Evolutionary conservation across 2,113 vertebrate genomes (phyloP).

Genomic region (Platichthys flesus): DNA sequence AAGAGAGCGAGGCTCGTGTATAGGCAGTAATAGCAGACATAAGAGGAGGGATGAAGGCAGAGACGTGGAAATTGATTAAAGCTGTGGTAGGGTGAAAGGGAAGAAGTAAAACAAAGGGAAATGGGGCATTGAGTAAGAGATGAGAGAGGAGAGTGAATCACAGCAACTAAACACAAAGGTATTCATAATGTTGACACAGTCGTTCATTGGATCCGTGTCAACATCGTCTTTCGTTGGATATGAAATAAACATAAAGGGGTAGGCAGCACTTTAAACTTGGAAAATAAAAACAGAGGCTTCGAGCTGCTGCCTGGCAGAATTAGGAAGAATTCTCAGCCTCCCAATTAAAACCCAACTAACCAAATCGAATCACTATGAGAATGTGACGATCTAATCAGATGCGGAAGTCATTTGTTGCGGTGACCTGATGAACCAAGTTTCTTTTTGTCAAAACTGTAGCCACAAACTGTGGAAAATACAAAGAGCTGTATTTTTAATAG

Average conservation of each 20-base stretch:
- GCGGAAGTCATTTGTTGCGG: background rate
- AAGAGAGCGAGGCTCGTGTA: constrained; percentile 7
- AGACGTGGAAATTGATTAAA: constrained; percentile 33
- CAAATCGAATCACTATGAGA: background rate
- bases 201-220: background rate
- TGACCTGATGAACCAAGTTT: no score
- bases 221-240: background rate
- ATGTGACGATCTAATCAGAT: no score
- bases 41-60: constrained; percentile 28
- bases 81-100: constrained; percentile 13
- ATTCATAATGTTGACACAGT: constrained; percentile 13
- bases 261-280: background rate
- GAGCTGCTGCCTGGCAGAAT: background rate
- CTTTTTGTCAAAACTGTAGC: no score
- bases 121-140: constrained; percentile 2
- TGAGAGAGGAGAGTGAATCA: background rate
- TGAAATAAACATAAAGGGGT: background rate
- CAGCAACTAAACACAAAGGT: constrained; percentile 20
- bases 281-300: background rate
- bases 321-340: background rate
- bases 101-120: background rate
- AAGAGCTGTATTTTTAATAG: no score
- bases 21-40: constrained; percentile 43
- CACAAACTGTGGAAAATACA: no score
- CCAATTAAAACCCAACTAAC: background rate